Conservation (phyloP, 2,797 vertebrate genomes). For the Sus cebifrons region DNA sequence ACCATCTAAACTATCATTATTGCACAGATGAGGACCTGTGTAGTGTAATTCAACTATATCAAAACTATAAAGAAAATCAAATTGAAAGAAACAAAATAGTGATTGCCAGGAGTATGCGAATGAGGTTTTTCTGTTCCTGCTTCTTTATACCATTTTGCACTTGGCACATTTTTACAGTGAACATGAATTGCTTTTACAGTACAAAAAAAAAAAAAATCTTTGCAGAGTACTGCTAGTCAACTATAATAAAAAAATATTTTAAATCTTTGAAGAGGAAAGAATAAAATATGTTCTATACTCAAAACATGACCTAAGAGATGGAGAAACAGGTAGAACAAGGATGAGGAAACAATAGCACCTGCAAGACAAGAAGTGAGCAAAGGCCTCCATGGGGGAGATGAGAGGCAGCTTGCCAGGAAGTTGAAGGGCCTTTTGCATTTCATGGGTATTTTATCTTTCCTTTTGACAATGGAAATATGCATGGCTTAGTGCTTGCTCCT, state of each 20-base stretch:
- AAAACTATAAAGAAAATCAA: conserved; percentile 64
- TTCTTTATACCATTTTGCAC: conserved; percentile 29
- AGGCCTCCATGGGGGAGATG: not conserved
- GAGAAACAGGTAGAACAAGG: conserved; percentile 51
- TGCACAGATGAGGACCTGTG: not conserved
- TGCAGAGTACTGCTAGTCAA: no score
- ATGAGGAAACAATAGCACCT: conserved; percentile 39
- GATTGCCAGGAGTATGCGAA: not conserved
- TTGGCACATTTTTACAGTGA: conserved; percentile 41
- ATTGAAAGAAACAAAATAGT: conserved; percentile 35
- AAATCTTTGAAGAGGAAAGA: conserved; percentile 62
- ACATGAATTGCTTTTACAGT: conserved; percentile 30
- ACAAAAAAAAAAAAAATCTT: not conserved
- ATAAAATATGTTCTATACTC: conserved; percentile 44
- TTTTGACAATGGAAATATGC: conserved; percentile 61
- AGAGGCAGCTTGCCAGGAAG: conserved; percentile 42
- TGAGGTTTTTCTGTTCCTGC: not conserved
- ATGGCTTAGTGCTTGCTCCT: conserved; percentile 14
- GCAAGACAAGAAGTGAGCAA: conserved; percentile 32
- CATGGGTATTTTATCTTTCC: conserved; percentile 39
- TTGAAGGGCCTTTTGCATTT: not conserved
- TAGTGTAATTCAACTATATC: not conserved
- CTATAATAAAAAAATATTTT: no score
- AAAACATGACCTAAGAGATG: conserved; percentile 6
- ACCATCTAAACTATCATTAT: not conserved